Conservation (phyloP, 2,888 invertebrate species). For the Ormyrus labotus region DNA sequence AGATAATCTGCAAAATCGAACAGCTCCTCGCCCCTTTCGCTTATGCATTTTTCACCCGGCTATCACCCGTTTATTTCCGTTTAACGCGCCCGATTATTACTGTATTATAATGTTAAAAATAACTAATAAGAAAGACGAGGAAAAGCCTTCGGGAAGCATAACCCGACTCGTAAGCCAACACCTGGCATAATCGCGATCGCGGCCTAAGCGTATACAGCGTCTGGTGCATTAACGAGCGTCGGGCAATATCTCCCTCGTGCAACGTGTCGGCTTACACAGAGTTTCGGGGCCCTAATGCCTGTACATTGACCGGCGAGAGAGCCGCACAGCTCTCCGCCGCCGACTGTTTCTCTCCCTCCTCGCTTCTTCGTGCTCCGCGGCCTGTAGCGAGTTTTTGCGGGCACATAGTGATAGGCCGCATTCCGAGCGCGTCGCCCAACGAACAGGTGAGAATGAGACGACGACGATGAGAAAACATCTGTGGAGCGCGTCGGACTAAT, state of each 20-base stretch:
- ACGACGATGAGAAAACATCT: constrained; percentile 68
- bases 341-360: neutral
- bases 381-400: constrained; percentile 65
- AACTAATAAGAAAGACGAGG: neutral
- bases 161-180: constrained; percentile 36
- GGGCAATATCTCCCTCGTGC: neutral
- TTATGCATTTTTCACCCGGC: neutral
- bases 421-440: constrained; percentile 66
- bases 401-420: constrained; percentile 68
- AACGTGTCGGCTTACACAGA: constrained; percentile 43
- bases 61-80: no score
- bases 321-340: neutral
- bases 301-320: constrained; percentile 14
- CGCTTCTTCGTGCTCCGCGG: constrained; percentile 5
- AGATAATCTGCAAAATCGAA: constrained; percentile 12
- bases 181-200: constrained; percentile 44
- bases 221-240: constrained; percentile 3
- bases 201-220: neutral
- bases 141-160: neutral
- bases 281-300: constrained; percentile 37
- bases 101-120: no score
- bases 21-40: neutral
- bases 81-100: no score
- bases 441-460: constrained; percentile 67
- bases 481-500: constrained; percentile 69